These are phyloP conservation scores for Adineta ricciae DNA, from an alignment of 2,888 invertebrate species.

Conservation along the genomic window DNA sequence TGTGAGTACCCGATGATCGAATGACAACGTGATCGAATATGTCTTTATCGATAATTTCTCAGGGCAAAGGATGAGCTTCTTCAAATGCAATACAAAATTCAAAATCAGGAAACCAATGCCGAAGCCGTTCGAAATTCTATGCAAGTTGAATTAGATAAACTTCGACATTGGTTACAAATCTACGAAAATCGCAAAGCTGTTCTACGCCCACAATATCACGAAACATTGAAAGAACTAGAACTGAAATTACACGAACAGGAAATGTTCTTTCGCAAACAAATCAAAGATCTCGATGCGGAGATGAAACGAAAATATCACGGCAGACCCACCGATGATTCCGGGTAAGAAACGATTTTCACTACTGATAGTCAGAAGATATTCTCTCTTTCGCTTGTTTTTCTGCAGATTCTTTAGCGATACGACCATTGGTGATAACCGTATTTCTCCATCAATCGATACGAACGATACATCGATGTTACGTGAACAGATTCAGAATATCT, in stretches of 20 bases:
- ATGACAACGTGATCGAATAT: not conserved
- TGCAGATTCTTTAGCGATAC: constrained; percentile 17
- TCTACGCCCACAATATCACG: not conserved
- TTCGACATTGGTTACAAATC: constrained; percentile 4
- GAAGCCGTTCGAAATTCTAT: not conserved
- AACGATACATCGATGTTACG: not conserved
- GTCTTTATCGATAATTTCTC: not conserved
- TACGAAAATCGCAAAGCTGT: not conserved
- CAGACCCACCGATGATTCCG: not conserved
- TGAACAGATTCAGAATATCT: constrained; percentile 2
- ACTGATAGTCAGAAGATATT: no score
- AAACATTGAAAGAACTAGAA: constrained; percentile 9
- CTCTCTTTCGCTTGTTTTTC: no score
- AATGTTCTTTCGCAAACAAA: constrained; percentile 17
- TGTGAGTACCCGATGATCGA: not conserved
- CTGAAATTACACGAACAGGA: constrained; percentile 17
- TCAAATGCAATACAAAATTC: not conserved
- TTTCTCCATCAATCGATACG: not conserved
- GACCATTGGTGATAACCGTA: not conserved
- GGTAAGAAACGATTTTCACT: not conserved
- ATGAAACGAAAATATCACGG: not conserved
- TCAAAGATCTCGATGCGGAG: constrained; percentile 8
- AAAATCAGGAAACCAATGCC: not conserved
- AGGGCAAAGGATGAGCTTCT: not conserved
- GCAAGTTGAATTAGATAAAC: constrained; percentile 16